Base-by-base conservation (phyloP, 2,888 invertebrate species). In the Noctua janthina region DNA sequence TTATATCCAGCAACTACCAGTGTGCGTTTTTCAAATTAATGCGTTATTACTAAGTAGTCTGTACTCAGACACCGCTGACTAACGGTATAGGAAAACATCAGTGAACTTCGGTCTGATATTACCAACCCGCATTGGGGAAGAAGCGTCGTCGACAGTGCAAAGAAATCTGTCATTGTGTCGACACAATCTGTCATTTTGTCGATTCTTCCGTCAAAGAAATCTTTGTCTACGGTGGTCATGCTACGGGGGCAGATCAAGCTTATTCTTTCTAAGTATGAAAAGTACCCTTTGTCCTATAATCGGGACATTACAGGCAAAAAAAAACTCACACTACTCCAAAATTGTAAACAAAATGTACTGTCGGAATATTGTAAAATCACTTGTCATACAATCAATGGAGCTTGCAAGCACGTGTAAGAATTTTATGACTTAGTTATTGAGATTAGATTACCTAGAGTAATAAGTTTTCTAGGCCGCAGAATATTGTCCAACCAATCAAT, bases 361-460 rank as follows among this genome's bases (percentile, higher is more conserved):
- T 17, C 35, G 8, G 3, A 64, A 64, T 64, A 64, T 64, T 64
- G 17, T 17, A 35, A 35, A 64, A 64, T 64, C 59, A 59, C 29
- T 20, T 20, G 51, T 20, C 15, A 35, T 35, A 11, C 20, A 75
- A n/a, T 51, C 39, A 69, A 20, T 20, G n/a, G 13, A 39, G 13
- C n/a, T 17, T 20, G 68, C n/a, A 39, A 20, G 20, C 54, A 64
- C 64, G 71, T 78, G 64, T 79, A 78, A 64, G 35, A 64, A 29
- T 64, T 79, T 79, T 64, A 78, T 35, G 43, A n/a, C 43, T 20
- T 15, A n/a, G 23, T 46, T 54, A 46, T 62, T 70, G 23, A 11
- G 68, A 64, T 43, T 43, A 17, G 17, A 43, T 29, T 51, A 35
- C 5, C 13, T 20, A 39, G 8, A 39, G 49, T 29, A 59, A 35